Percentiles rank a stretch among this genome's conserved stretches.
These are phyloP conservation scores for Coranthus polyacanthus DNA, from an alignment of 2,797 vertebrate species.

Conservation along the genomic window DNA sequence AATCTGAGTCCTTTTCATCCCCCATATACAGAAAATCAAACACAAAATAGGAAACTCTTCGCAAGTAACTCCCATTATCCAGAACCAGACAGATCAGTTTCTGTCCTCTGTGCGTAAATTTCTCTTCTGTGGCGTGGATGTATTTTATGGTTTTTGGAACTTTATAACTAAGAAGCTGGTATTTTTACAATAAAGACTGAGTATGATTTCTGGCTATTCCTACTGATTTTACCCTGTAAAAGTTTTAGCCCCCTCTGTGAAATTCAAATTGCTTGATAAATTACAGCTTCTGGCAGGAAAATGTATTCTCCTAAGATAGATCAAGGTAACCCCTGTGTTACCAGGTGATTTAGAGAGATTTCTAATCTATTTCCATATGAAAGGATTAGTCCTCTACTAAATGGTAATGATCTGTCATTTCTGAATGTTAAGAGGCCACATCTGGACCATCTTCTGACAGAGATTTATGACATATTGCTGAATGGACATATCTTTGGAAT, in stretches of 20 bases:
- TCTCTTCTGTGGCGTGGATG: not conserved
- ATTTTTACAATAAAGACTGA: constrained; percentile 9
- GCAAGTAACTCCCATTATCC: not conserved
- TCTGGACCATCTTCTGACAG: constrained; percentile 3
- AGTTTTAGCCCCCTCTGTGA: constrained; percentile 16
- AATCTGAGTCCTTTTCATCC: too few relatives aligned
- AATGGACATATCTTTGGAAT: constrained; percentile 25
- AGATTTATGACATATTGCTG: constrained; percentile 25
- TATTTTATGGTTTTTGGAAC: constrained; percentile 6
- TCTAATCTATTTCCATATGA: constrained; percentile 29
- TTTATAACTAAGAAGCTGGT: not conserved
- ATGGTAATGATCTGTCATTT: constrained; percentile 28
- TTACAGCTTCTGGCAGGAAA: constrained; percentile 23
- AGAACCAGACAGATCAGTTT: not conserved
- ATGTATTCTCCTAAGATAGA: constrained; percentile 24
- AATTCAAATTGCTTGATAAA: constrained; percentile 42
- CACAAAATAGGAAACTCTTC: not conserved
- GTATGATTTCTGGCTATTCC: not conserved
- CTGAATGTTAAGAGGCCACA: constrained; percentile 16
- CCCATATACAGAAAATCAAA: not conserved
- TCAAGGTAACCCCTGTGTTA: constrained; percentile 5
- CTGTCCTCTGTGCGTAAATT: not conserved
- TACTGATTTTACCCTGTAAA: constrained; percentile 19
- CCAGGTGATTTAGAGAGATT: not conserved
- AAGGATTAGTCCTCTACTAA: constrained; percentile 27